Evolutionary conservation across 2,113 vertebrate genomes (phyloP).

Genomic region (Menura novaehollandiae): DNA sequence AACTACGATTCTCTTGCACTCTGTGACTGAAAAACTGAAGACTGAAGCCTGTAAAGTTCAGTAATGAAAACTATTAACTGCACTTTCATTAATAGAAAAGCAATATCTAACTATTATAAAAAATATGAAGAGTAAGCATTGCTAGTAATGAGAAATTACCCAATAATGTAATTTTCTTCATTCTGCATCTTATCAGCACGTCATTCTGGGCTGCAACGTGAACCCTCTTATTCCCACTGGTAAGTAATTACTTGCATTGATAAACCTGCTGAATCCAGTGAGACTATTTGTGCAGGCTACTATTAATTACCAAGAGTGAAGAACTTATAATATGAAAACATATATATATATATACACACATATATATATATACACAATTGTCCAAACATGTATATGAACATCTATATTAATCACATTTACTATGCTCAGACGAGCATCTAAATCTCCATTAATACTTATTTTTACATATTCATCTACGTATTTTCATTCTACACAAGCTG

Average conservation of each 20-base stretch:
- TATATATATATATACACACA: no score
- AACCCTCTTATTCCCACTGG: background rate
- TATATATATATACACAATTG: background rate
- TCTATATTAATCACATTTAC: background rate
- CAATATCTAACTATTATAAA: background rate
- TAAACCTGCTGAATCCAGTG: constrained; percentile 13
- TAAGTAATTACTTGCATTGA: constrained; percentile 6
- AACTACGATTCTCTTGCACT: background rate
- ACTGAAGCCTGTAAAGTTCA: background rate
- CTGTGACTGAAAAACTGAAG: background rate
- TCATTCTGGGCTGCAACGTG: background rate
- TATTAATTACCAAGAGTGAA: background rate
- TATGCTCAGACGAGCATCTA: background rate
- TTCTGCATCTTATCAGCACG: background rate
- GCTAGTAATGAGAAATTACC: background rate
- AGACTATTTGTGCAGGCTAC: background rate
- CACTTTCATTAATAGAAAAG: background rate
- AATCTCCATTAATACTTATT: background rate
- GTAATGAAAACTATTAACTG: background rate
- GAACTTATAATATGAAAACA: background rate
- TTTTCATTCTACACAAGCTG: background rate
- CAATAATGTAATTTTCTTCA: background rate
- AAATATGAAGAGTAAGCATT: background rate
- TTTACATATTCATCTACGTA: background rate
- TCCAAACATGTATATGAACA: background rate